These are phyloP conservation scores for Aphelocoma californica DNA, from an alignment of 2,797 vertebrate species.

Conservation along the genomic window DNA sequence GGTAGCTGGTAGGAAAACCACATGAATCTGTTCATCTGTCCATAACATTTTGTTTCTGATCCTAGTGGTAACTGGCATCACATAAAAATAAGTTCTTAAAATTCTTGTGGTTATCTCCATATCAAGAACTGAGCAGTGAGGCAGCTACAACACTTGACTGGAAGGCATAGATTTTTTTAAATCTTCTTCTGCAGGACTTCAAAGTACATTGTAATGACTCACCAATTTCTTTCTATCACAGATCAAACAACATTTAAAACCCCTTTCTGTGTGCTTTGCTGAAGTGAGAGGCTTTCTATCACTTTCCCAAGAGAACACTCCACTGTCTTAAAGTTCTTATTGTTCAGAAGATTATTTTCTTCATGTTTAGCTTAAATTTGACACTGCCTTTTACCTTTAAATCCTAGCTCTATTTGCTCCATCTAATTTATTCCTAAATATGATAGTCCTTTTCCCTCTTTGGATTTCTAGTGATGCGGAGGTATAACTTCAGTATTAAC, in stretches of 20 bases:
- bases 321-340: background rate
- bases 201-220: constrained; percentile 9
- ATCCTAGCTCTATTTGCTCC: background rate
- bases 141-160: background rate
- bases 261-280: background rate
- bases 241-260: constrained; percentile 22
- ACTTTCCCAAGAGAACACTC: background rate
- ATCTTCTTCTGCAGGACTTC: background rate
- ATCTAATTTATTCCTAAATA: background rate
- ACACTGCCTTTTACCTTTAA: background rate
- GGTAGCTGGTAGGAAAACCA: background rate
- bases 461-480: background rate
- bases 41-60: background rate
- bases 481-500: background rate
- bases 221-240: constrained; percentile 1
- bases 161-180: background rate
- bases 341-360: constrained; percentile 33
- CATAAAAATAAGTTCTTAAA: constrained; percentile 20
- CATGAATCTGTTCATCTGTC: background rate
- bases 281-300: background rate
- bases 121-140: background rate
- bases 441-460: background rate
- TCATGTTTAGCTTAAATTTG: constrained; percentile 6
- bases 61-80: background rate
- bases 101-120: background rate